These are phyloP conservation scores for Oreochromis mossambicus DNA, from an alignment of 2,797 vertebrate genomes.

Conservation along the genomic window DNA sequence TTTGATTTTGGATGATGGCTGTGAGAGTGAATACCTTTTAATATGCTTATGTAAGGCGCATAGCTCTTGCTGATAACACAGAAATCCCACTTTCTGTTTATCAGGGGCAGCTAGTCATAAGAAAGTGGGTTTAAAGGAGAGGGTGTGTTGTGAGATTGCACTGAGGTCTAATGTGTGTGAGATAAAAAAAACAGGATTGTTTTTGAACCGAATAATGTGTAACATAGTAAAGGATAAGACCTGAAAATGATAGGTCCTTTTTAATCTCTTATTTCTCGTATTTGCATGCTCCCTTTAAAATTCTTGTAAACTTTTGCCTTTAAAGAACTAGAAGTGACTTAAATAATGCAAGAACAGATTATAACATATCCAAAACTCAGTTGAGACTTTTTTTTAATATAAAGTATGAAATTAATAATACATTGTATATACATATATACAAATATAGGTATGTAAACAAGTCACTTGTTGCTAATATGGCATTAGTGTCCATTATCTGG, in stretches of 20 bases:
- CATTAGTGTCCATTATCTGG: neutral
- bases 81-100: neutral
- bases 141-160: neutral
- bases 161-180: neutral
- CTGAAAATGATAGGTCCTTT: neutral
- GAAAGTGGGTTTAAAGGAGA: neutral
- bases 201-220: neutral
- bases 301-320: neutral
- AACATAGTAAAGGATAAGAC: neutral
- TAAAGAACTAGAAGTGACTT: neutral
- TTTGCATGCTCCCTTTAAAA: neutral
- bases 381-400: slow-evolving; percentile 23
- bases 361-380: neutral
- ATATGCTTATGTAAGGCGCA: too few relatives aligned
- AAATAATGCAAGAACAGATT: neutral
- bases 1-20: neutral
- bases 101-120: neutral
- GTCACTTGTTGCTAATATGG: neutral
- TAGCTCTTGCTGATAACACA: neutral
- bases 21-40: neutral
- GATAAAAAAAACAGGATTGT: neutral
- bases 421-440: slow-evolving; percentile 33
- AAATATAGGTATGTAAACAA: slow-evolving; percentile 51
- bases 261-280: neutral
- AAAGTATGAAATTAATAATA: slow-evolving; percentile 21